A percentile compares a stretch with the other conserved stretches of the same genome.
phyloP scores from a whole-genome alignment of 2,888 invertebrate genomes.

The Drosophila imparisetae region DNA sequence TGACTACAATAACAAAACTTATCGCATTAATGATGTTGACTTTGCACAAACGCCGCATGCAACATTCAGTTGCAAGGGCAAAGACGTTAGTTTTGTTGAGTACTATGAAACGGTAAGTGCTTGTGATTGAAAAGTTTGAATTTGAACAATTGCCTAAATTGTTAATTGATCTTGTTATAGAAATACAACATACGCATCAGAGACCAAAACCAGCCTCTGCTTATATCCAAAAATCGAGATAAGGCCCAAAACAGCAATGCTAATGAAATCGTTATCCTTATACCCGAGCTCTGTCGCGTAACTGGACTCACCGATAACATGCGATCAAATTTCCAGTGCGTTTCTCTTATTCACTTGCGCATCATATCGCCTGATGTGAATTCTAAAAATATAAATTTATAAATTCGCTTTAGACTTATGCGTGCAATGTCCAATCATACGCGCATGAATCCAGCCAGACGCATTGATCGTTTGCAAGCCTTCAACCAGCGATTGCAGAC shows the following conservation, averaged over 20 bases:
- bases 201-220: conserved; percentile 90
- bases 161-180: conserved; percentile 76
- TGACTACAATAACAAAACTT: conserved; percentile 89
- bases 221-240: conserved; percentile 89
- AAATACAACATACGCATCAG: conserved; percentile 89
- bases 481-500: conserved; percentile 88
- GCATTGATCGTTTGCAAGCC: conserved; percentile 88
- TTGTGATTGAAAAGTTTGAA: conserved; percentile 23
- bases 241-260: conserved; percentile 89
- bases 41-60: conserved; percentile 87
- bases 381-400: background rate
- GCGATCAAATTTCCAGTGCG: conserved; percentile 87
- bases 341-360: conserved; percentile 71
- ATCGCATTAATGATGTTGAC: conserved; percentile 90
- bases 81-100: conserved; percentile 87
- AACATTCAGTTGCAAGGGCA: conserved; percentile 88
- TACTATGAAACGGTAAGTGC: conserved; percentile 88
- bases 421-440: conserved; percentile 90
- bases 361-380: background rate
- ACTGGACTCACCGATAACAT: conserved; percentile 92
- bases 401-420: conserved; percentile 85
- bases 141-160: background rate
- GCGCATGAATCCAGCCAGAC: conserved; percentile 89
- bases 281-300: conserved; percentile 94
- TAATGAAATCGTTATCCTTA: conserved; percentile 88